These are phyloP conservation scores for Watsonalla binaria DNA, from an alignment of 2,888 invertebrate species.

Conservation along the genomic window DNA sequence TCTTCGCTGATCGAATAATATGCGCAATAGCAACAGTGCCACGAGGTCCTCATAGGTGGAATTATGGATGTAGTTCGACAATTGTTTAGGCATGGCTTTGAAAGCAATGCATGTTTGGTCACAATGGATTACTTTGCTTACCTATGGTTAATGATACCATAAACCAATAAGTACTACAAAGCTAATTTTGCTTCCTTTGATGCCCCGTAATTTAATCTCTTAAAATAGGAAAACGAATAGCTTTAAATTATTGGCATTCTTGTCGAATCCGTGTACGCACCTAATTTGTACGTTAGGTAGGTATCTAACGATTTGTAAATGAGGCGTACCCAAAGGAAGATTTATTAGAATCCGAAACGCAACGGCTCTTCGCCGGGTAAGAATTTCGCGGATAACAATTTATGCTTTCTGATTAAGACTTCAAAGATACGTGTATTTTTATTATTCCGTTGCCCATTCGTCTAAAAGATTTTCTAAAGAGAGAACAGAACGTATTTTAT, in stretches of 20 bases:
- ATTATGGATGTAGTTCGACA: too few relatives aligned
- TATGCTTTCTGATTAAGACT: conserved; percentile 12
- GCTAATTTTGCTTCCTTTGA: neutral
- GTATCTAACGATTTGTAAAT: conserved; percentile 30
- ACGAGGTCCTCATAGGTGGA: too few relatives aligned
- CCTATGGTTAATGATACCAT: too few relatives aligned
- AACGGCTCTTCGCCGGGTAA: conserved; percentile 11
- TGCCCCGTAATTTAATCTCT: conserved; percentile 4
- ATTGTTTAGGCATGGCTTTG: too few relatives aligned
- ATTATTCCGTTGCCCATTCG: too few relatives aligned
- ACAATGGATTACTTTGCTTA: too few relatives aligned
- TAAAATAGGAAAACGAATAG: neutral
- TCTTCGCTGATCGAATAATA: too few relatives aligned
- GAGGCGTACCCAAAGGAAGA: conserved; percentile 21
- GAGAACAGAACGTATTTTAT: too few relatives aligned
- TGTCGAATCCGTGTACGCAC: conserved; percentile 11
- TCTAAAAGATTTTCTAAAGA: too few relatives aligned
- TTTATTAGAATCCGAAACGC: conserved; percentile 14
- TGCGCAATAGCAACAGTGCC: too few relatives aligned
- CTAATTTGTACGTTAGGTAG: conserved; percentile 17
- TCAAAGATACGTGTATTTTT: conserved; percentile 6
- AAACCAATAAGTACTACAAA: too few relatives aligned
- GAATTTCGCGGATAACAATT: conserved; percentile 11
- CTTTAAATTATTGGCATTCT: conserved; percentile 19
- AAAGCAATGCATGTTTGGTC: too few relatives aligned